Percentiles rank a stretch among this genome's conserved stretches.
Conservation (phyloP, 2,113 vertebrate species). For the Myotis davidii region DNA sequence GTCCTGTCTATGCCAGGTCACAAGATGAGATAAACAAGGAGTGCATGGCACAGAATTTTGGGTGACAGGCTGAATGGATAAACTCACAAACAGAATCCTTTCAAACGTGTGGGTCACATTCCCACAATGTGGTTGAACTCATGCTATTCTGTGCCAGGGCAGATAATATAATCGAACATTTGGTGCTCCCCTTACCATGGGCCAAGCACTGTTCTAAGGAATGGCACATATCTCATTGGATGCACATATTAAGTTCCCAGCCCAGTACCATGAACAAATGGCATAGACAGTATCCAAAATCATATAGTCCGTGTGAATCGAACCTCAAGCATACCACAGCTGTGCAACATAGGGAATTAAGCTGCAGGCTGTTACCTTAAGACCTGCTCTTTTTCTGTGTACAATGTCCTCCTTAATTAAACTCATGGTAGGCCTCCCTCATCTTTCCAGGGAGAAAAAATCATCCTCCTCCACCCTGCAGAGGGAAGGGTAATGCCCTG, state of each 20-base stretch:
- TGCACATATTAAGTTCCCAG: no score
- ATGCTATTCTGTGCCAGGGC: background rate
- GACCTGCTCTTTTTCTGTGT: background rate
- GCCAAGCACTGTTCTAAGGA: background rate
- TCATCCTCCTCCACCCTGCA: conserved; percentile 12
- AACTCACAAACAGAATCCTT: background rate
- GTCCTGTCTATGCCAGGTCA: background rate
- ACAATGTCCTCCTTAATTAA: conserved; percentile 53
- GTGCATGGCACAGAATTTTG: background rate
- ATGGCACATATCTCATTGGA: background rate
- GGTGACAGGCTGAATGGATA: background rate
- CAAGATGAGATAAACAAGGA: background rate
- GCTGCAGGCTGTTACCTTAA: background rate
- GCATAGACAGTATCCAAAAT: background rate
- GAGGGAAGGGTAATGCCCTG: conserved; percentile 70
- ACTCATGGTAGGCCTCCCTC: background rate
- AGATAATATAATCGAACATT: background rate
- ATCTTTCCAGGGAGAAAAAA: background rate
- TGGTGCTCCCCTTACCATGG: background rate
- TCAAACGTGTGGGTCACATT: background rate
- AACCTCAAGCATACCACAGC: background rate
- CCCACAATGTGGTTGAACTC: background rate
- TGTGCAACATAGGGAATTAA: fast-evolving
- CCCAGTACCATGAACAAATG: background rate
- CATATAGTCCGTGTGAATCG: fast-evolving